A percentile compares a stretch with the other conserved stretches of the same genome.
phyloP scores from a whole-genome alignment of 2,797 vertebrate genomes.

The Acanthurus lineatus region DNA sequence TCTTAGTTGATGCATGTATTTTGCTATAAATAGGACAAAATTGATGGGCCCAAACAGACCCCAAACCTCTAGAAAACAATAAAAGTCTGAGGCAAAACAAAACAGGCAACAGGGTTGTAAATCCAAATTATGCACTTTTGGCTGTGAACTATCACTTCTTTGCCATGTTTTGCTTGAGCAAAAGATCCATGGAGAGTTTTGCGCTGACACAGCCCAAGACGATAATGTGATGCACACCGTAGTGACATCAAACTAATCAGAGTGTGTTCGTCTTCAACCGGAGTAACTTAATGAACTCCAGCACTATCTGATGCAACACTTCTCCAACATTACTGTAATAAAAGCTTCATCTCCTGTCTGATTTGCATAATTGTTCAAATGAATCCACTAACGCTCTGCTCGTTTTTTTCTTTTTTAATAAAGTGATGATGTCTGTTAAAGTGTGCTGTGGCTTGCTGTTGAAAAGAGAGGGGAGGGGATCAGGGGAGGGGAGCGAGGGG shows the following conservation, averaged over 20 bases:
- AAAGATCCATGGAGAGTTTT: slow-evolving; percentile 60
- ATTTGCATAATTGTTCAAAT: slow-evolving; percentile 88
- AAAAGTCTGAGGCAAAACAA: not conserved
- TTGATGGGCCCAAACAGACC: not conserved
- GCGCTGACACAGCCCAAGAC: slow-evolving; percentile 61
- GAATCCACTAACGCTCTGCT: slow-evolving; percentile 74
- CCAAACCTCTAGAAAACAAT: slow-evolving; percentile 25
- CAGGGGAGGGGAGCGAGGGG: slow-evolving; percentile 8
- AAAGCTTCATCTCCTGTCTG: slow-evolving; percentile 80
- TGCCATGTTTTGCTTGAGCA: slow-evolving; percentile 36
- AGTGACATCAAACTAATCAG: slow-evolving; percentile 77
- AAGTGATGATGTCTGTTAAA: slow-evolving; percentile 76
- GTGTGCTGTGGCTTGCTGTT: slow-evolving; percentile 59
- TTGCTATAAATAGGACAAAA: slow-evolving; percentile 6
- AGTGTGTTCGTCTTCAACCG: slow-evolving; percentile 71
- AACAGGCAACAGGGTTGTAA: slow-evolving; percentile 23
- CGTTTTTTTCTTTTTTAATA: slow-evolving; percentile 73
- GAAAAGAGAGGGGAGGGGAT: slow-evolving; percentile 14
- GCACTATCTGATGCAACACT: slow-evolving; percentile 82
- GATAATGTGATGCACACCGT: slow-evolving; percentile 58
- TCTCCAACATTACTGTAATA: slow-evolving; percentile 80
- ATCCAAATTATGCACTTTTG: slow-evolving; percentile 36
- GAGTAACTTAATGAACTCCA: slow-evolving; percentile 80
- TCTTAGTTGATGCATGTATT: not conserved
- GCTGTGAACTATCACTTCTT: slow-evolving; percentile 23